phyloP scores from a whole-genome alignment of 1,140 invertebrate genomes.

The Zaprionus tsacasi region DNA sequence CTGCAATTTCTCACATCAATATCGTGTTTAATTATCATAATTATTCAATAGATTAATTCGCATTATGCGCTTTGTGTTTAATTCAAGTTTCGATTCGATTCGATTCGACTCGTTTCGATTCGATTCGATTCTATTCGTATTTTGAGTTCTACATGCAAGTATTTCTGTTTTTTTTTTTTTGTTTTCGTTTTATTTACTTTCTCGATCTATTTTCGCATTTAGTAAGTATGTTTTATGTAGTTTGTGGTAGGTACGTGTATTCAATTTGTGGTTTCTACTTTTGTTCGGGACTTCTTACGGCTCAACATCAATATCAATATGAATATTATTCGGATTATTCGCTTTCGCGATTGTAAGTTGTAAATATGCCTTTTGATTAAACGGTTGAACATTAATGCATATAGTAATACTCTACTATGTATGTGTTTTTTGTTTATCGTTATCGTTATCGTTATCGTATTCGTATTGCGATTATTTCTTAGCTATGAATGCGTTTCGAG shows the following conservation, averaged over 20 bases:
- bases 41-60: constrained; percentile 31
- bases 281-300: constrained; percentile 72
- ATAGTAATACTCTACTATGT: constrained; percentile 51
- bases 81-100: constrained; percentile 52
- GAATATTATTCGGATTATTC: constrained; percentile 57
- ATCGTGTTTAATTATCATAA: constrained; percentile 55
- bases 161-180: too few relatives aligned
- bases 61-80: constrained; percentile 46
- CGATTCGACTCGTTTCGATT: constrained; percentile 51
- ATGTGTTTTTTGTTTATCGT: constrained; percentile 1
- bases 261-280: constrained; percentile 18
- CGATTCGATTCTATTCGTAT: constrained; percentile 57
- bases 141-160: constrained; percentile 66
- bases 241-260: constrained; percentile 46
- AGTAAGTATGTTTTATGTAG: background rate
- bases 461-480: constrained; percentile 63
- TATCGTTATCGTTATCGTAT: constrained; percentile 30
- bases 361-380: constrained; percentile 76
- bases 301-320: constrained; percentile 69
- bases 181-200: constrained; percentile 9
- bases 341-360: constrained; percentile 62
- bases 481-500: constrained; percentile 43
- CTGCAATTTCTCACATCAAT: constrained; percentile 64
- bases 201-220: constrained; percentile 8
- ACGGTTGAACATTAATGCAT: constrained; percentile 75